phyloP scores from a whole-genome alignment of 2,113 vertebrate species.

The Ranitomeya variabilis region DNA sequence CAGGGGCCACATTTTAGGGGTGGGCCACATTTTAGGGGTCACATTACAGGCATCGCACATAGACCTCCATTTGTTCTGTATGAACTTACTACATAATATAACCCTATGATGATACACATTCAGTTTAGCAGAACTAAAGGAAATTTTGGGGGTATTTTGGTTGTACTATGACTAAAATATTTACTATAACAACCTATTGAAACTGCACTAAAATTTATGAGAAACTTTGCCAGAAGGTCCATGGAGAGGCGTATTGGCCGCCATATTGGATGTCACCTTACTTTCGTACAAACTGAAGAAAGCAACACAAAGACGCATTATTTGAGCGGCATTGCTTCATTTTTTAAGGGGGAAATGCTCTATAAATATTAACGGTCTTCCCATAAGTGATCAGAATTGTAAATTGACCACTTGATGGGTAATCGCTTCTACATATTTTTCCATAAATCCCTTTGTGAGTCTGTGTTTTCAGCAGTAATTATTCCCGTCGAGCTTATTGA shows the following conservation, averaged over 20 bases:
- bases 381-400: neutral
- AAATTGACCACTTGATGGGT: neutral
- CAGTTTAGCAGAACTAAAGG: neutral
- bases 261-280: neutral
- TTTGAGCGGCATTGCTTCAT: neutral
- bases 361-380: neutral
- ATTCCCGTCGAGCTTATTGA: constrained; percentile 31
- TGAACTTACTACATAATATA: neutral
- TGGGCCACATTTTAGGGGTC: too few relatives aligned
- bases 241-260: neutral
- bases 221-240: neutral
- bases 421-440: neutral
- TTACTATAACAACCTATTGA: neutral
- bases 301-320: neutral
- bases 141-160: neutral
- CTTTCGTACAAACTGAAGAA: neutral
- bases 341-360: neutral
- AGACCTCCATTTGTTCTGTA: neutral
- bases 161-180: too few relatives aligned
- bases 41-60: neutral
- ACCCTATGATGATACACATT: neutral
- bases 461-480: constrained; percentile 18
- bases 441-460: neutral
- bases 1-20: too few relatives aligned
- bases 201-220: neutral